Evolutionary conservation across 64 coral and sea anemone genomes (phyloP).

Genomic region (Actinia tenebrosa): DNA sequence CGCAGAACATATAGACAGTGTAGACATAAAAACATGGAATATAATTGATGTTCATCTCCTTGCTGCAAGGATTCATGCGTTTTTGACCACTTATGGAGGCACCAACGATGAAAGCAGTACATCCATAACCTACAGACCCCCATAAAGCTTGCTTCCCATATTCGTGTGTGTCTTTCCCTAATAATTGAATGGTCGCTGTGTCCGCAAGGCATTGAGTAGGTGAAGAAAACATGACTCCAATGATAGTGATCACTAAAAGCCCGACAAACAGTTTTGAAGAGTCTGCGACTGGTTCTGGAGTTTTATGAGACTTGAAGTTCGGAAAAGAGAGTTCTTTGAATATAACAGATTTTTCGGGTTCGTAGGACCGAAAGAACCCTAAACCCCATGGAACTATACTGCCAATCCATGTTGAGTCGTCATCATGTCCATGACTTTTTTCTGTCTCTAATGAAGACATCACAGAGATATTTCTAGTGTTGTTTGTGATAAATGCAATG

Average conservation of each 20-base stretch:
- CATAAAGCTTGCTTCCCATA: slow-evolving; percentile 97
- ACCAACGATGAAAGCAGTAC: slow-evolving; percentile 84
- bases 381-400: slow-evolving; percentile 70
- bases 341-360: slow-evolving; percentile 52
- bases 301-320: slow-evolving; percentile 59
- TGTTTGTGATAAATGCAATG: slow-evolving; percentile 30
- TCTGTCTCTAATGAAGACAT: slow-evolving; percentile 9
- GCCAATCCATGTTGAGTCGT: background rate
- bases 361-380: slow-evolving; percentile 65
- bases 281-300: slow-evolving; percentile 76
- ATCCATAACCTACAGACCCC: slow-evolving; percentile 92
- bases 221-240: slow-evolving; percentile 85
- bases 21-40: slow-evolving; percentile 96
- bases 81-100: slow-evolving; percentile 76
- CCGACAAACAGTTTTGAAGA: slow-evolving; percentile 70
- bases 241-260: slow-evolving; percentile 66
- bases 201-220: slow-evolving; percentile 91
- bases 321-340: slow-evolving; percentile 74
- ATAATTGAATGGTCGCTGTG: slow-evolving; percentile 86
- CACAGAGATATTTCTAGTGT: background rate
- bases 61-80: slow-evolving; percentile 75
- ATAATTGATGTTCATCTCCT: slow-evolving; percentile 85
- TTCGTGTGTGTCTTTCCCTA: slow-evolving; percentile 86
- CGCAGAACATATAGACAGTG: slow-evolving; percentile 63
- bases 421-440: background rate